Evolutionary conservation across 2,797 vertebrate genomes (phyloP), one percentile per base, ranked within the genome.

Genomic region (Sparus aurata): DNA sequence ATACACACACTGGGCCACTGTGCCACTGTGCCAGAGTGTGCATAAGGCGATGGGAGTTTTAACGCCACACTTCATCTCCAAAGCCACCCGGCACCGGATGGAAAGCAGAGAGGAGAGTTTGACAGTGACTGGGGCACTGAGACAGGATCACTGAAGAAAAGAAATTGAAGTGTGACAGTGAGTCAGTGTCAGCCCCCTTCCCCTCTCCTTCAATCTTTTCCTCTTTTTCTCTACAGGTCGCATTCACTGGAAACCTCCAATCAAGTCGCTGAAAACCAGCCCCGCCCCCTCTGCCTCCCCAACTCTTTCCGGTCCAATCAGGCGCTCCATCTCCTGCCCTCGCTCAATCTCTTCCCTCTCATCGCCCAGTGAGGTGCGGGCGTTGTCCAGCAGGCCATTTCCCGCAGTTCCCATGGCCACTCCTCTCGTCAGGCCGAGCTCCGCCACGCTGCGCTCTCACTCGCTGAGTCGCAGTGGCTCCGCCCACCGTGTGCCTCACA

Each of bases 311-410:
- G 96, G 96, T 50, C 95, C 97, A 83, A 99, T 99, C 78, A 95
- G 97, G 62, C 97, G 98, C 82, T 99, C 98, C 38, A 96, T 98
- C 84, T 99, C 98, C 80, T 99, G 98, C 86, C 98, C 98, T 15
- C 97, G 98, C 65, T 99, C 97, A 73, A 98, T 99, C 68, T 95
- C 98, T 17, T 87, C 96, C n/a, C 92, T 98, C 34, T 94, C 94
- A 27, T 95, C 96, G 1, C 95, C 95, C 77, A 93, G 73, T 25
- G 97, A 98, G 77, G 92, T 82, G 12, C 96, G 97, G 43, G 70
- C 78, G 0, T 16, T 82, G 77, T 77, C 91, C 43, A 88, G 83
- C 65, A 89, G 91, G 67, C 85, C 89, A 4, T 84, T 91, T 30
- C 77, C 91, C 0, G 77, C 79, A 1, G 76, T 93, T 45, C 77